A percentile compares a stretch with the other conserved stretches of the same genome.
These are phyloP conservation scores for Trypoxylus dichotomus DNA, from an alignment of 1,140 invertebrate genomes.

Conservation along the genomic window DNA sequence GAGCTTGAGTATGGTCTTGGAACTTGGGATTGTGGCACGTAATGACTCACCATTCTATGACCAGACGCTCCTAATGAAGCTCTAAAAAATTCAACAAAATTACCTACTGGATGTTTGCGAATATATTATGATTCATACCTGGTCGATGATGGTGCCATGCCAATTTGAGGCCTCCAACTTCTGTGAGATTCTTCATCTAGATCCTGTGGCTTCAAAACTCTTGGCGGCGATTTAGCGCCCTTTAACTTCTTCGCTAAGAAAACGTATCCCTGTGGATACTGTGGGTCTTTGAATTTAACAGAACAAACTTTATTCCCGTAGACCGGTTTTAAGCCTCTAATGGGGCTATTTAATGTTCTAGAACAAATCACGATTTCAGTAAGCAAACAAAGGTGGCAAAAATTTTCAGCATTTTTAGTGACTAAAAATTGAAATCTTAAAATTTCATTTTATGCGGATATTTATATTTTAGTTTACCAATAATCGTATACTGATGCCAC, in stretches of 20 bases:
- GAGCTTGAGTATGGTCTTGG: neutral
- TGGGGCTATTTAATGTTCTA: conserved; percentile 69
- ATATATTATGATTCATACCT: conserved; percentile 35
- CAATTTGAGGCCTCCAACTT: conserved; percentile 73
- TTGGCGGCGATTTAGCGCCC: conserved; percentile 69
- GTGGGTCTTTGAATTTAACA: conserved; percentile 79
- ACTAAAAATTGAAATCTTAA: too few species aligned
- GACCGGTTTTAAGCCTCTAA: conserved; percentile 65
- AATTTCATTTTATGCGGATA: too few species aligned
- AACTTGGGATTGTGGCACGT: conserved; percentile 35
- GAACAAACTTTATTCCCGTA: conserved; percentile 65
- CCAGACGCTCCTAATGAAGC: conserved; percentile 67
- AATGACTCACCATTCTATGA: conserved; percentile 65
- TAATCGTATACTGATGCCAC: too few species aligned
- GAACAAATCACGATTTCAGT: too few species aligned
- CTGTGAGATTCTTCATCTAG: conserved; percentile 67
- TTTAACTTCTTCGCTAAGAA: conserved; percentile 76
- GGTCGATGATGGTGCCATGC: conserved; percentile 53
- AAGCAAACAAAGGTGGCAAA: too few species aligned
- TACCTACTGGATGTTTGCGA: neutral
- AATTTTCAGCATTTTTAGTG: too few species aligned
- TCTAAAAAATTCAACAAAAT: conserved; percentile 48
- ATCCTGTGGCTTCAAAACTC: conserved; percentile 80
- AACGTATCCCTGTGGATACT: conserved; percentile 72
- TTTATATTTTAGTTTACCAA: too few species aligned